A percentile compares a stretch with the other conserved stretches of the same genome.
Evolutionary conservation across 35 echinoderm and acorn worm genomes (phyloP).

Genomic region (Acanthaster planci): DNA sequence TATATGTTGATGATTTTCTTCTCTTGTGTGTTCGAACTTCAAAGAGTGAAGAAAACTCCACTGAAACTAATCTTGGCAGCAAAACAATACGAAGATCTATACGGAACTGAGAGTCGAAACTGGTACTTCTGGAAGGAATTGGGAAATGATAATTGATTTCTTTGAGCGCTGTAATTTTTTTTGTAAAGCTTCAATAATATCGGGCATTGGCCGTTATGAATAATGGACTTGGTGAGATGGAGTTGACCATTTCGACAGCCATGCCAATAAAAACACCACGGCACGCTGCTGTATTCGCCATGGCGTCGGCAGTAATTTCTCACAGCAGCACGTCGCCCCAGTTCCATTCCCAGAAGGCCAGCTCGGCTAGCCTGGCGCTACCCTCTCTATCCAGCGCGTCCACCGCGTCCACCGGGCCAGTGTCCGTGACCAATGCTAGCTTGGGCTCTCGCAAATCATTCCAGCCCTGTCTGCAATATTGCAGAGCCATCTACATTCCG

Average conservation of each 20-base stretch:
- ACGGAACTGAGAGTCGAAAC: too few relatives aligned
- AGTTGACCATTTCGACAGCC: conserved; percentile 20
- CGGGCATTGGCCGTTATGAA: background rate
- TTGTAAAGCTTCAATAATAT: background rate
- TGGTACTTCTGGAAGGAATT: too few relatives aligned
- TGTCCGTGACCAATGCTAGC: background rate
- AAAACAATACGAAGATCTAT: too few relatives aligned
- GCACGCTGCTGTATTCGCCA: conserved; percentile 21
- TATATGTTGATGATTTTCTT: too few relatives aligned
- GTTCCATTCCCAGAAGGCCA: conserved; percentile 25
- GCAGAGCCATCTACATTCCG: conserved; percentile 30
- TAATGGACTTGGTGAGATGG: conserved; percentile 19
- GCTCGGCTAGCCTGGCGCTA: conserved; percentile 7
- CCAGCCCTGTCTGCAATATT: conserved; percentile 15
- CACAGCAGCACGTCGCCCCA: conserved; percentile 26
- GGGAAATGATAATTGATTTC: background rate
- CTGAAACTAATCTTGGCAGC: too few relatives aligned
- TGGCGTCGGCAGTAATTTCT: conserved; percentile 32
- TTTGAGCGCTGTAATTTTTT: too few relatives aligned
- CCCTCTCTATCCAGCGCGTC: background rate
- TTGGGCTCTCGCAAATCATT: conserved; percentile 5
- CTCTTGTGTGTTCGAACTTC: too few relatives aligned
- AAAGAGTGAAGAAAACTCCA: too few relatives aligned
- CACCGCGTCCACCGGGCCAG: background rate
- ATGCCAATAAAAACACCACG: conserved; percentile 20